Evolutionary conservation across 2,113 vertebrate species (phyloP).

Genomic region (Agapornis roseicollis): DNA sequence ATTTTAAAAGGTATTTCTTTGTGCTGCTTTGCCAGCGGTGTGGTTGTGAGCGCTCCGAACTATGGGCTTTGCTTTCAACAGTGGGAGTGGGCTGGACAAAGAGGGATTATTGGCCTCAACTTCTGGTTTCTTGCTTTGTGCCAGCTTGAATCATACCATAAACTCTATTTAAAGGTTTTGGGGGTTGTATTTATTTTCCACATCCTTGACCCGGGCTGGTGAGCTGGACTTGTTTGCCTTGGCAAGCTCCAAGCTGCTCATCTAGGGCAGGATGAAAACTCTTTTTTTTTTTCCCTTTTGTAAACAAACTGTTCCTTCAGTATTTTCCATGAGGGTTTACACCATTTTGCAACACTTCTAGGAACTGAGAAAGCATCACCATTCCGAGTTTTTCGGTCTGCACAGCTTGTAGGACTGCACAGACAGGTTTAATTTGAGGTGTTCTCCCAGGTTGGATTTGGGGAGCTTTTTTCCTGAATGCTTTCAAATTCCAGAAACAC

Average conservation of each 20-base stretch:
- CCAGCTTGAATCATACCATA: conserved; percentile 15
- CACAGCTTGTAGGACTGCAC: neutral
- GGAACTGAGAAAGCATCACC: conserved; percentile 13
- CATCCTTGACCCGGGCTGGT: conserved; percentile 51
- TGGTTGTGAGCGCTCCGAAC: neutral
- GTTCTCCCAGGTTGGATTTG: neutral
- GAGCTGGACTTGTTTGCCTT: conserved; percentile 62
- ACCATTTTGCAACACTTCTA: conserved; percentile 61
- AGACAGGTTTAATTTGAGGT: neutral
- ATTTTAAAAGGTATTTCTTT: neutral
- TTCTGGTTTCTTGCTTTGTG: neutral
- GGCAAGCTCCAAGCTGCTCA: conserved; percentile 36
- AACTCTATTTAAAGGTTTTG: conserved; percentile 61
- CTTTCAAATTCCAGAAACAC: neutral
- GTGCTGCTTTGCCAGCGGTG: neutral
- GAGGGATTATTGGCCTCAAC: neutral
- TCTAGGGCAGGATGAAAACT: conserved; percentile 51
- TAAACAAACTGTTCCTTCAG: conserved; percentile 55
- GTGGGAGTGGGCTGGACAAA: neutral
- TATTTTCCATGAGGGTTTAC: conserved; percentile 20
- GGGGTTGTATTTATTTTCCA: conserved; percentile 47
- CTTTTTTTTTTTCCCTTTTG: conserved; percentile 20
- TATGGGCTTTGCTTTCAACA: neutral
- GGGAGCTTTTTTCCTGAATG: neutral
- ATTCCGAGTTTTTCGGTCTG: neutral